Evolutionary conservation across 2,888 invertebrate genomes (phyloP), one percentile per base, ranked within the genome.

Genomic region (Trissolcus brochymenae): DNA sequence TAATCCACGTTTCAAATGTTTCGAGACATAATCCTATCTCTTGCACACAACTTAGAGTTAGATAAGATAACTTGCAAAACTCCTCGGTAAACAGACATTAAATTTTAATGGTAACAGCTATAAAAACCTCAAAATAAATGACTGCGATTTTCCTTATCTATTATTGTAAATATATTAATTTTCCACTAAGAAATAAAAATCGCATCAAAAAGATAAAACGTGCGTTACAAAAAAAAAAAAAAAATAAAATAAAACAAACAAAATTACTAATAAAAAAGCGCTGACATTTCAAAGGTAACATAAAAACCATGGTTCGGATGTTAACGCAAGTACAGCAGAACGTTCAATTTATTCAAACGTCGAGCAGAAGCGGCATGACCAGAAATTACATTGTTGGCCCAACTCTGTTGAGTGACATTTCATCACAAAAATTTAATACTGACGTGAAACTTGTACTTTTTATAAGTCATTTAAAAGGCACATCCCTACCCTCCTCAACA

Each of bases 11-110:
- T 51, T 51, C 11, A 51, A 16, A 51, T 51, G 17, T 17, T 51
- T 11, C 16, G 14, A 19, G 16, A 46, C 16, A 46, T 19, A 51
- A 51, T 51, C 51, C 19, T 51, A 17, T 51, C 19, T 51, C 17
- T 17, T 13, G 50, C 40, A 29, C 40, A 35, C 35, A 50, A 56
- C 21, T 67, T 57, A 51, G 7, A 16, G 9, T 19, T 35, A 70
- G 61, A 70, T 61, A 61, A 70, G 70, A 70, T 70, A 70, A 55
- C 55, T 55, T 14, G 14, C 53, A 19, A 61, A 61, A 61, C 55
- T 60, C 56, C 60, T 21, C 43, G 17, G 53, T 50, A 61, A 70
- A 70, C 60, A 70, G 25, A 62, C 16, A 16, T 71, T 43, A 51
- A 62, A 71, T 71, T 70, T 62, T 25, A 62, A 62, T 51, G 56